These are phyloP conservation scores for Anorthoa munda DNA, from an alignment of 2,888 invertebrate genomes.

Conservation along the genomic window DNA sequence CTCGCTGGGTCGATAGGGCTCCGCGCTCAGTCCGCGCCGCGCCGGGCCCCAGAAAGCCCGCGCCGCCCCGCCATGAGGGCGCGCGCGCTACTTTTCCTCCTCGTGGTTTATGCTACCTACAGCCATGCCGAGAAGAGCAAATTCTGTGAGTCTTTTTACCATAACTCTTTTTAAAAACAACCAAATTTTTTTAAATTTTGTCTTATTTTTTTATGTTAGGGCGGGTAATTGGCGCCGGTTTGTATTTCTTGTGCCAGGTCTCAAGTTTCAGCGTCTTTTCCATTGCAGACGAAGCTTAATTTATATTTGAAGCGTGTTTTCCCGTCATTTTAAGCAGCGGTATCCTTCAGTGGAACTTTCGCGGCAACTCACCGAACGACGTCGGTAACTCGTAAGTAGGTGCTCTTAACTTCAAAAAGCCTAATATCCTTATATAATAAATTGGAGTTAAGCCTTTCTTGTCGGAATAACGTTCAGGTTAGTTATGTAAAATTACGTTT, in stretches of 20 bases:
- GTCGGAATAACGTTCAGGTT: constrained; percentile 54
- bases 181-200: background rate
- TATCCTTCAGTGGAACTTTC: constrained; percentile 34
- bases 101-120: constrained; percentile 79
- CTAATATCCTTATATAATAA: constrained; percentile 46
- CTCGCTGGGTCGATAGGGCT: constrained; percentile 71
- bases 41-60: constrained; percentile 80
- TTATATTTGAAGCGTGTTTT: background rate
- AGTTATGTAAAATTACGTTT: constrained; percentile 69
- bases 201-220: constrained; percentile 9
- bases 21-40: constrained; percentile 78
- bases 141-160: constrained; percentile 85
- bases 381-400: constrained; percentile 18
- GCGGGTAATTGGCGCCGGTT: constrained; percentile 36
- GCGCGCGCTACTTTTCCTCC: constrained; percentile 82
- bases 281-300: constrained; percentile 3
- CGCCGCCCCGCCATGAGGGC: constrained; percentile 88
- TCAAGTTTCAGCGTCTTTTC: constrained; percentile 30
- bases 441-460: constrained; percentile 54
- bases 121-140: constrained; percentile 89
- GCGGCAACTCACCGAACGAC: constrained; percentile 46
- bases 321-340: constrained; percentile 13
- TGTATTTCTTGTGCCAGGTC: constrained; percentile 32
- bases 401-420: constrained; percentile 34
- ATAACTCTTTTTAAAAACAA: background rate